Base-by-base conservation (phyloP, 2,888 invertebrate species). In the Idaea biselata region DNA sequence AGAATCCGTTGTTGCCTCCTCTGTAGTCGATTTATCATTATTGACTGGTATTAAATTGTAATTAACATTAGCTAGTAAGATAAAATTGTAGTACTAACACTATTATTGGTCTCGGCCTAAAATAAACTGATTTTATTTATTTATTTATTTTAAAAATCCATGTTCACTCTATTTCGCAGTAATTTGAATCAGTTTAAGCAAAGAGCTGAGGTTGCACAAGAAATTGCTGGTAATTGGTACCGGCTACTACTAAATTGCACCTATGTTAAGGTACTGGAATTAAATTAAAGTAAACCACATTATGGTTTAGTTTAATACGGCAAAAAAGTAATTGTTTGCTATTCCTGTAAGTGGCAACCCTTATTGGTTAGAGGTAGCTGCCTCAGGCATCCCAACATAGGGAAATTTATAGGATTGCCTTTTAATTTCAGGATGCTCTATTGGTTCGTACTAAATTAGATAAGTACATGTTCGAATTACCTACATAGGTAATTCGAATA, bases 221-320 rank as follows among this genome's bases (percentile, higher is more conserved):
- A 76, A 79, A 80, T 74, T 74, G 68, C 64, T 58, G 64, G 74
- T 82, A 81, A 82, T 83, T 79, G 79, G 76, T 68, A 71, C 69
- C 74, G 64, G 71, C 68, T 68, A 62, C 69, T 61, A 66, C 68
- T 68, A 73, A 76, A 77, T 74, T 74, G 69, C 63, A 64, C 59
- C 64, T 73, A 67, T 70, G 69, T 68, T 63, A 65, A 65, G 66
- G 67, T 72, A 68, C 70, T 70, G 68, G 66, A 73, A 73, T 73
- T 72, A 70, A 71, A 71, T 69, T 61, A 67, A 66, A 66, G 64
- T 63, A 69, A 44, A 67, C 66, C 68, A 55, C 75, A 75, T 68
- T 72, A 72, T 65, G 61, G 60, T 65, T 54, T 58, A 54, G 14
- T 6, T 44, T 56, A 31, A 56, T 56, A 60, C 60, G n/a, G 44